Conservation (phyloP, 2,888 invertebrate species). For the Amblyteles armatorius region DNA sequence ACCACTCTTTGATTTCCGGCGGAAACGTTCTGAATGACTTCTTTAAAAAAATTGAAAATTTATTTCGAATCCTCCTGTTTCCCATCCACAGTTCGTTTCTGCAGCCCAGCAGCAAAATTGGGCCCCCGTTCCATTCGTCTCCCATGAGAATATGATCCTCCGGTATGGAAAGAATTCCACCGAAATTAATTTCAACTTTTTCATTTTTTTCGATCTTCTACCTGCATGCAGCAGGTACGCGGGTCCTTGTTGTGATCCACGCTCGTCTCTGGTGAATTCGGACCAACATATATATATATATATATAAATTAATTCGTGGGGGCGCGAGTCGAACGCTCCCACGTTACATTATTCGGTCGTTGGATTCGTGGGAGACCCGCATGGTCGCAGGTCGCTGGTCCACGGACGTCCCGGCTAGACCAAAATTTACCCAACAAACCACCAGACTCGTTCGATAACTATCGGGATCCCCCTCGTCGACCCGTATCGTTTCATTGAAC, state of each 20-base stretch:
- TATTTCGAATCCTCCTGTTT: background rate
- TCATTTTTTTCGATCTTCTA: constrained; percentile 24
- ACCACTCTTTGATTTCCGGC: background rate
- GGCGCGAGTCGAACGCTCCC: constrained; percentile 58
- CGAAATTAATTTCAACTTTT: constrained; percentile 6
- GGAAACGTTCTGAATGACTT: background rate
- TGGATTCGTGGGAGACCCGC: constrained; percentile 72
- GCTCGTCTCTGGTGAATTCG: constrained; percentile 27
- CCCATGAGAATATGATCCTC: background rate
- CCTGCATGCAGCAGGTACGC: constrained; percentile 55
- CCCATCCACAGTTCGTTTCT: background rate
- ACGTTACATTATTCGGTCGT: constrained; percentile 43
- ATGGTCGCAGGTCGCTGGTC: constrained; percentile 77
- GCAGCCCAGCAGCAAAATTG: background rate
- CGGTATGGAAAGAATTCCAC: background rate
- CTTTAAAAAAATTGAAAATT: too few species aligned
- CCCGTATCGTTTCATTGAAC: constrained; percentile 80
- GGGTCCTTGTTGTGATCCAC: constrained; percentile 27
- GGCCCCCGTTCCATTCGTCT: background rate
- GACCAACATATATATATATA: constrained; percentile 49
- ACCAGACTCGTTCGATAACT: constrained; percentile 53
- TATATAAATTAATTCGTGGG: constrained; percentile 68
- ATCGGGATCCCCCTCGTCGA: constrained; percentile 68
- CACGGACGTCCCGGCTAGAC: constrained; percentile 52
- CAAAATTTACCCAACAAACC: constrained; percentile 69